Conservation (phyloP, 2,888 invertebrate genomes). For the Nowickia ferox region DNA sequence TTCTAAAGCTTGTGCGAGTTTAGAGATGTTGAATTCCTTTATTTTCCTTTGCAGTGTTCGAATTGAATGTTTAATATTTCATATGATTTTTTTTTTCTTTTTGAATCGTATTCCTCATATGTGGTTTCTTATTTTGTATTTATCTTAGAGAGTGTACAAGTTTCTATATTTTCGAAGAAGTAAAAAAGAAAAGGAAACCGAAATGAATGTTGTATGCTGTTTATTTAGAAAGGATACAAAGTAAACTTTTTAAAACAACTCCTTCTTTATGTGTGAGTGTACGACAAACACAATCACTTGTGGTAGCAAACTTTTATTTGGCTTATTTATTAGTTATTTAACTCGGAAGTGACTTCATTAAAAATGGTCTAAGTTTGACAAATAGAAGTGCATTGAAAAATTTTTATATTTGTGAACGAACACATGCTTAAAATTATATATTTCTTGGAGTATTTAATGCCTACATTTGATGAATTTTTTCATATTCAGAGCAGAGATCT, state of each 20-base stretch:
- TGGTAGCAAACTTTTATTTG: conserved; percentile 76
- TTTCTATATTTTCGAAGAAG: conserved; percentile 39
- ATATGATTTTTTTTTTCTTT: neutral
- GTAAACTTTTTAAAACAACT: conserved; percentile 76
- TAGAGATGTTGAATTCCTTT: conserved; percentile 25
- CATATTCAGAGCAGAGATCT: too few relatives aligned
- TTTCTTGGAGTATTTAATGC: neutral
- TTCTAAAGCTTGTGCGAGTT: conserved; percentile 44
- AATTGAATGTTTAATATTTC: conserved; percentile 23
- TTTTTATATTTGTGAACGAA: neutral
- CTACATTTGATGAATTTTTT: too few relatives aligned
- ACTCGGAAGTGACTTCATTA: conserved; percentile 74
- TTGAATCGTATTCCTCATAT: conserved; percentile 31
- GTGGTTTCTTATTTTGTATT: conserved; percentile 39
- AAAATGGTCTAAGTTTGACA: conserved; percentile 75
- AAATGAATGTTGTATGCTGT: conserved; percentile 62
- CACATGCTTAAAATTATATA: conserved; percentile 1
- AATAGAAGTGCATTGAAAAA: conserved; percentile 76
- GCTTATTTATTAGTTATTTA: conserved; percentile 74
- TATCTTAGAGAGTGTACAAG: conserved; percentile 44
- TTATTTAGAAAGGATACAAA: conserved; percentile 64
- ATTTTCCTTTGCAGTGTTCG: conserved; percentile 28
- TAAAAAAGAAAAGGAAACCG: neutral
- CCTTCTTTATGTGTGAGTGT: conserved; percentile 67
- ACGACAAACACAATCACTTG: conserved; percentile 77